These are phyloP conservation scores for Dendrocopos noguchii DNA, from an alignment of 2,113 vertebrate genomes.

Conservation along the genomic window DNA sequence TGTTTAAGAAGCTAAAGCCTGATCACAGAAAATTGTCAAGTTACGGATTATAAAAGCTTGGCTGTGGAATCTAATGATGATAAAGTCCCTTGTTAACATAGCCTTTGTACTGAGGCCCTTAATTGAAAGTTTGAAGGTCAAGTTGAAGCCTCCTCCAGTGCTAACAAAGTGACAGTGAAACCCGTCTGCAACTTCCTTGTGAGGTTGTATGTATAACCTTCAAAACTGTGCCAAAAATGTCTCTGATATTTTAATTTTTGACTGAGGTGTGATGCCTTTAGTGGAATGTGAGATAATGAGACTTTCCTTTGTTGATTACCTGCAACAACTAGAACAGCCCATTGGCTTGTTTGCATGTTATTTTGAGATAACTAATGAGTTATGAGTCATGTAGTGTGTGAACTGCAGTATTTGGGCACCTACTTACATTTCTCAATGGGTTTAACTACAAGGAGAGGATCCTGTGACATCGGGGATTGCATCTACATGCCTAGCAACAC, in stretches of 20 bases:
- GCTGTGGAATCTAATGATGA: neutral
- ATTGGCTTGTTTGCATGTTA: neutral
- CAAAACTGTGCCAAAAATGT: neutral
- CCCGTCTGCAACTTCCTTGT: neutral
- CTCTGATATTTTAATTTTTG: neutral
- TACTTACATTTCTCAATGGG: neutral
- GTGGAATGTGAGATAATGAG: neutral
- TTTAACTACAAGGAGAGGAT: neutral
- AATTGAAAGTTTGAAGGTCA: neutral
- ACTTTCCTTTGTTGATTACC: neutral
- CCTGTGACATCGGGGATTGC: neutral
- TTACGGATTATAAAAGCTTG: neutral
- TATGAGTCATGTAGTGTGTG: neutral
- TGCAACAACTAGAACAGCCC: neutral
- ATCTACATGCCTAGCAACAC: neutral
- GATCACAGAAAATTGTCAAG: neutral
- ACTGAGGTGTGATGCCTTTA: neutral
- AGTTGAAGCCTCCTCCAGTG: neutral
- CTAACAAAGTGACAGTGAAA: neutral
- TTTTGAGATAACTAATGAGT: neutral
- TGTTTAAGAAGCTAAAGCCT: accelerated
- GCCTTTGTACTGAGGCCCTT: neutral
- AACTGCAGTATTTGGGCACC: neutral
- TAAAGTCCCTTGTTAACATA: neutral
- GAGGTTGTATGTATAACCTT: neutral